Conservation (phyloP, 2,113 vertebrate species). For the Rhombomys opimus region DNA sequence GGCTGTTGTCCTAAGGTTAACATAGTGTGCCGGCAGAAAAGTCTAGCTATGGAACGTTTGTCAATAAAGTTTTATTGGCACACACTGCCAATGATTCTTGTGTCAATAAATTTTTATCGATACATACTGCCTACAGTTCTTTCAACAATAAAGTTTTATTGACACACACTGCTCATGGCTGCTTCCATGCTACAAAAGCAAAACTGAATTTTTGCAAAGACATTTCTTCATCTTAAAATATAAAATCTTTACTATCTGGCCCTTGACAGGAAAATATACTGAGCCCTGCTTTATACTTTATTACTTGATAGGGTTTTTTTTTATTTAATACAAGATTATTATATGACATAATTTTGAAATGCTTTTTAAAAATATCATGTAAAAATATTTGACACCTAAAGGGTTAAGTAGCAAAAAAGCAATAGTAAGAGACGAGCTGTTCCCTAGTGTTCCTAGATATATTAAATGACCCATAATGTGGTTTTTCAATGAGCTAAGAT, state of each 20-base stretch:
- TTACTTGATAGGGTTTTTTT: background rate
- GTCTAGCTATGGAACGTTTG: background rate
- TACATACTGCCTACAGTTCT: background rate
- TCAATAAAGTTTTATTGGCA: constrained; percentile 44
- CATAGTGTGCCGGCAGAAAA: background rate
- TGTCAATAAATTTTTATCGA: constrained; percentile 32
- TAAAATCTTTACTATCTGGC: background rate
- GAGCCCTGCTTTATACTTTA: background rate
- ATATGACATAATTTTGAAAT: background rate
- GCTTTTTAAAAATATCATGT: background rate
- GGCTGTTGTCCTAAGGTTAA: background rate
- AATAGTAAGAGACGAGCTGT: background rate
- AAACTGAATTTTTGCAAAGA: background rate
- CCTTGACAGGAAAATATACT: background rate
- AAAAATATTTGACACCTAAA: background rate
- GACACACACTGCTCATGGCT: background rate
- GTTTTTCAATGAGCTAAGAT: constrained; percentile 25
- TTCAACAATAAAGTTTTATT: constrained; percentile 40
- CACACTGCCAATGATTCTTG: background rate
- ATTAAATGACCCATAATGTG: background rate
- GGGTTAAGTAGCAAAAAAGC: constrained; percentile 34
- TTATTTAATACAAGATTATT: background rate
- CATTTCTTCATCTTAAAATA: background rate
- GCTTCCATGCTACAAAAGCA: background rate
- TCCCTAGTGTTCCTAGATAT: background rate